Base-by-base conservation (phyloP, 2,888 invertebrate genomes). In the Stegana nigrithorax region DNA sequence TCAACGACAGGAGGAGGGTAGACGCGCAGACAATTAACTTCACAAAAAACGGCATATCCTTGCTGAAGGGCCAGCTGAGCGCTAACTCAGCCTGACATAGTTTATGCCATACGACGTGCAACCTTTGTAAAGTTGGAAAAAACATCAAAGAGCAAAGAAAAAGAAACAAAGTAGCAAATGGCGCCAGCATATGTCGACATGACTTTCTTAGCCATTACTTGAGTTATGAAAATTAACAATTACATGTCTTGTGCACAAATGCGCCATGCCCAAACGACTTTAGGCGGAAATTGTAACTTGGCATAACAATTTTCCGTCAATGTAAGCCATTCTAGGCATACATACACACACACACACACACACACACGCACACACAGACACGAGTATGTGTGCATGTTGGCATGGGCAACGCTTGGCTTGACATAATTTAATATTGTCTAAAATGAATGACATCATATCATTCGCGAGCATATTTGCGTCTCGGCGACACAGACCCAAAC, bases 261-360 rank as follows among this genome's bases (percentile, higher is more conserved):
- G 12, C 26, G 25, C 10, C 23, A 45, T 50, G 25, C 7, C 25
- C 7, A 26, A 25, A 25, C 50, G 50, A 50, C 25, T 50, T 50
- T 14, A 25, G 26, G 14, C 50, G 50, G 50, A 50, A 50, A 50
- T 50, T 50, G 26, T 50, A 50, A 14, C 5, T 50, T 23, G 17
- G 45, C 21, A 21, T 4, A 7, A 17, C 23, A 47, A 2, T 50
- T 50, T 50, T 50, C 26, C 26, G n/a, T 47, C 12, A 21, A n/a
- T 50, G n/a, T 29, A 50, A 19, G 39, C 64, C 45, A 62, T 62
- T 57, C 39, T 58, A 59, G 32, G 56, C 32, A 19, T 44, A 39
- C 44, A 65, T 55, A 39, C 62, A 51, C 39, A 47, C 2, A 39
- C 10, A 6, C n/a, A 23, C 12, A 63, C n/a, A 12, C 32, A 32